Evolutionary conservation across 2,888 invertebrate genomes (phyloP).

Genomic region (Erebia aethiops): DNA sequence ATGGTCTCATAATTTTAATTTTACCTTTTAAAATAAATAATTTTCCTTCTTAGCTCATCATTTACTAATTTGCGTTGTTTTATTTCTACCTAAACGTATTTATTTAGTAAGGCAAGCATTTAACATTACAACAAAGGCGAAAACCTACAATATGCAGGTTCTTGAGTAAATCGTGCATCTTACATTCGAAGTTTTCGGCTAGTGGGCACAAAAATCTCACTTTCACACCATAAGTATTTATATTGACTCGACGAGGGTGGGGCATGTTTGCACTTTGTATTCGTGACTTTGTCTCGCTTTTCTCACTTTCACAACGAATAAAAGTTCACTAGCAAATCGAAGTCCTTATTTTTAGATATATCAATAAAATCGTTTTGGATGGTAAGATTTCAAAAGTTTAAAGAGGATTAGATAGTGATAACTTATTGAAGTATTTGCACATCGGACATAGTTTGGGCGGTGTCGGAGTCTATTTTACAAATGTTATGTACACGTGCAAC

Average conservation of each 20-base stretch:
- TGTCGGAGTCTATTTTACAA: slow-evolving; percentile 54
- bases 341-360: slow-evolving; percentile 66
- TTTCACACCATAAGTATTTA: slow-evolving; percentile 63
- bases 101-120: slow-evolving; percentile 44
- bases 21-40: slow-evolving; percentile 21
- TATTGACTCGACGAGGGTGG: slow-evolving; percentile 58
- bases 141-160: slow-evolving; percentile 79
- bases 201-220: slow-evolving; percentile 65
- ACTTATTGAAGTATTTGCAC: slow-evolving; percentile 54
- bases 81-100: slow-evolving; percentile 36
- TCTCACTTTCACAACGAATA: slow-evolving; percentile 73
- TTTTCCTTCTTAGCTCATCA: slow-evolving; percentile 19
- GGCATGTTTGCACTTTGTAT: slow-evolving; percentile 61
- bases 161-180: slow-evolving; percentile 64
- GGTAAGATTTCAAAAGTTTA: slow-evolving; percentile 38
- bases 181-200: slow-evolving; percentile 62
- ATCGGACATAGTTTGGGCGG: slow-evolving; percentile 59
- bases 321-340: slow-evolving; percentile 75
- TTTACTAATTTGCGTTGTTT: slow-evolving; percentile 26
- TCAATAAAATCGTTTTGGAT: slow-evolving; percentile 55
- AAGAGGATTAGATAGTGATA: slow-evolving; percentile 53
- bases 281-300: slow-evolving; percentile 55
- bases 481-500: slow-evolving; percentile 62
- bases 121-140: slow-evolving; percentile 44
- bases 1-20: slow-evolving; percentile 25